A percentile compares a stretch with the other conserved stretches of the same genome.
These are phyloP conservation scores for Pygoscelis adeliae DNA, from an alignment of 2,113 vertebrate genomes.

Conservation along the genomic window DNA sequence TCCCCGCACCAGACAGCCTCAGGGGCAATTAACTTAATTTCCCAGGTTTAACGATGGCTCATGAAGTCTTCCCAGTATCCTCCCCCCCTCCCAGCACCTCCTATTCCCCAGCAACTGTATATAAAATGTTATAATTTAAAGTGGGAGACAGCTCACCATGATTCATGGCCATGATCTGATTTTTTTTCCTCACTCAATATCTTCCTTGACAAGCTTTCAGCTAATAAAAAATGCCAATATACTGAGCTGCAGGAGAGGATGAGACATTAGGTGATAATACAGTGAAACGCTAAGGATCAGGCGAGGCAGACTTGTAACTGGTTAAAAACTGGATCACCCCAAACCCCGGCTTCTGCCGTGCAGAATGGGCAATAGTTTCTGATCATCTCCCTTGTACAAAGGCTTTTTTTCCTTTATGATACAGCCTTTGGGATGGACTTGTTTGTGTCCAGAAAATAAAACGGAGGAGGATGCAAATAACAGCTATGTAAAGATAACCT, in stretches of 20 bases:
- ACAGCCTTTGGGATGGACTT: background rate
- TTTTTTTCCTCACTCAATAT: background rate
- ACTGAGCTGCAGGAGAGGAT: background rate
- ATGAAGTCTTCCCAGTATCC: background rate
- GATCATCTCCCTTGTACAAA: too few species aligned
- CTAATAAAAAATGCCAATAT: background rate
- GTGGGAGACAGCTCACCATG: background rate
- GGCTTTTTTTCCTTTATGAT: too few species aligned
- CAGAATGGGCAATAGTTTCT: background rate
- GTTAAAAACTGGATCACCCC: background rate
- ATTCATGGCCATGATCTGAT: background rate
- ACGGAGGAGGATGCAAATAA: background rate
- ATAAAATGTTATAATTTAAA: background rate
- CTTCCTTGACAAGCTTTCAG: background rate
- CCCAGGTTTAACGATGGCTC: background rate
- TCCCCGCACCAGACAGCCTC: fast-evolving
- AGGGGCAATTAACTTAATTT: background rate
- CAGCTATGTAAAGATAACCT: background rate
- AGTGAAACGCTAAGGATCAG: background rate
- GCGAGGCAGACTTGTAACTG: background rate
- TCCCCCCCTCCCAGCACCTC: background rate
- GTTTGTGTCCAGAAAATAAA: background rate
- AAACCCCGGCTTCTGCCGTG: fast-evolving
- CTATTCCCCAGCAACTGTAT: fast-evolving
- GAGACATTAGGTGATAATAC: background rate